Evolutionary conservation across 1,140 invertebrate species (phyloP).

Genomic region (Ceratoteleas bidentatus): DNA sequence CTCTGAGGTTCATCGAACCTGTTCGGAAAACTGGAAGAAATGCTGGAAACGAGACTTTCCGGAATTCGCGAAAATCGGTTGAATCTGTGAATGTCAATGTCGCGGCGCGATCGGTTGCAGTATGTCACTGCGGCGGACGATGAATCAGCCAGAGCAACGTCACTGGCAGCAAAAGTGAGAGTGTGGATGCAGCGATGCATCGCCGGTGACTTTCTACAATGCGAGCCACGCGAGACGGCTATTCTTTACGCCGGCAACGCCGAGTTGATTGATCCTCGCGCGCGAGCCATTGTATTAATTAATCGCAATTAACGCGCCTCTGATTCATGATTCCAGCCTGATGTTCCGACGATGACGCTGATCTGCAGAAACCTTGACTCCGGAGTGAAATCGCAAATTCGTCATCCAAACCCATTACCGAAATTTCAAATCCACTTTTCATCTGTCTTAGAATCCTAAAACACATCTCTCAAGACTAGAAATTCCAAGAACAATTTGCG

Average conservation of each 20-base stretch:
- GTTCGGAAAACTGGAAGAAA: too few species aligned
- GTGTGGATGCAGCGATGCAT: conserved; percentile 67
- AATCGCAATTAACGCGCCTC: conserved; percentile 21
- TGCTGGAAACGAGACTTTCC: too few species aligned
- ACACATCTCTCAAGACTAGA: too few species aligned
- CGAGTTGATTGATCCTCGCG: conserved; percentile 36
- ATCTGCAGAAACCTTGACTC: too few species aligned
- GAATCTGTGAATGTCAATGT: conserved; percentile 55
- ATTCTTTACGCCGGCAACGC: conserved; percentile 34
- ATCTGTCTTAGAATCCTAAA: too few species aligned
- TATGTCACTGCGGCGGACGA: conserved; percentile 69
- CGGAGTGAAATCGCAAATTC: too few species aligned
- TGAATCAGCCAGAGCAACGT: conserved; percentile 71
- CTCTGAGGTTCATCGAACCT: too few species aligned
- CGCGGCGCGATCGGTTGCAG: conserved; percentile 45
- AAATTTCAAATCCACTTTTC: too few species aligned
- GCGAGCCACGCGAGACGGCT: conserved; percentile 24
- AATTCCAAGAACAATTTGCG: too few species aligned
- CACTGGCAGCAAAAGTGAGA: conserved; percentile 79
- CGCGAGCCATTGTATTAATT: conserved; percentile 12
- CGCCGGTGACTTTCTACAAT: conserved; percentile 46
- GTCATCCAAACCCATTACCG: too few species aligned
- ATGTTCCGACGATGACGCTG: neutral
- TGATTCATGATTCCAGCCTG: conserved; percentile 19
- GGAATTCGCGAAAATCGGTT: too few species aligned